These are phyloP conservation scores for Dasyornis broadbenti DNA, from an alignment of 2,113 vertebrate species.

Conservation along the genomic window DNA sequence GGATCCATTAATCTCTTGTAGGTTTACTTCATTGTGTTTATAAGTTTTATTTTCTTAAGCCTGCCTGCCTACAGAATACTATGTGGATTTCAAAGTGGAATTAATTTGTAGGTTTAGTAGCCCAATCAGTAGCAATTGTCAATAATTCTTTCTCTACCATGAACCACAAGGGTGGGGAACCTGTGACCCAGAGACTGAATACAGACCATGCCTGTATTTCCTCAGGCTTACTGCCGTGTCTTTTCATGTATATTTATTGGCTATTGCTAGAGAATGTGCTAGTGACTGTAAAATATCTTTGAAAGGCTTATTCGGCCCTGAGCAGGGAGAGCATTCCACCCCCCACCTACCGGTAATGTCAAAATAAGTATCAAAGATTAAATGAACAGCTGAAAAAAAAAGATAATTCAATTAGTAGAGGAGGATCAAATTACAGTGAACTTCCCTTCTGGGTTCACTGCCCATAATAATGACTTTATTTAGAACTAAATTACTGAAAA, in stretches of 20 bases:
- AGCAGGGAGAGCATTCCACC: neutral
- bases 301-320: neutral
- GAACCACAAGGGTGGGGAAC: neutral
- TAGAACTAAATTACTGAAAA: neutral
- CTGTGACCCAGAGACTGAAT: neutral
- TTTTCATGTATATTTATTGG: neutral
- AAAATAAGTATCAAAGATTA: neutral
- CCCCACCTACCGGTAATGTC: neutral
- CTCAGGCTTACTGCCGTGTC: neutral
- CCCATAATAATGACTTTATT: neutral
- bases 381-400: neutral
- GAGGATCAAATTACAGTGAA: neutral
- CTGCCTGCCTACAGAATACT: neutral
- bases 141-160: neutral
- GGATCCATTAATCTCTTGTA: neutral
- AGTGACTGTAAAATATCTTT: neutral
- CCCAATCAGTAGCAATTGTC: neutral
- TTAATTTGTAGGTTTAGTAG: neutral
- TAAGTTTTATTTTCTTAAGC: neutral
- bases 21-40: accelerated
- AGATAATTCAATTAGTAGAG: neutral
- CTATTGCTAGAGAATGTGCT: neutral
- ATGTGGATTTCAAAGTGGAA: neutral
- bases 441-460: neutral
- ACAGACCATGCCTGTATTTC: neutral